Evolutionary conservation across 2,888 invertebrate genomes (phyloP).

Genomic region (Torymus tubicola): DNA sequence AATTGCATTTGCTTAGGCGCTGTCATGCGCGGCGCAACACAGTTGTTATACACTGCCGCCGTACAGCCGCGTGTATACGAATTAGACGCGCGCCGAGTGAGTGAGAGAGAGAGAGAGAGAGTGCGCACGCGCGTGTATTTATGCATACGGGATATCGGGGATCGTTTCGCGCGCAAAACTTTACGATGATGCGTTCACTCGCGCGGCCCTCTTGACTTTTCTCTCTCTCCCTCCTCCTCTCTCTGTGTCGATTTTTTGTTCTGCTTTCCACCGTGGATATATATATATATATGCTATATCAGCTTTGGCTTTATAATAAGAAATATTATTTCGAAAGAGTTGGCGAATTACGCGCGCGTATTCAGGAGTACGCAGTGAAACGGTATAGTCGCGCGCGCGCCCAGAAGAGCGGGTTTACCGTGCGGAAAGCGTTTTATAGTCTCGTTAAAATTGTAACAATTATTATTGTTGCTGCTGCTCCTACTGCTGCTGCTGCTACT

Average conservation of each 20-base stretch:
- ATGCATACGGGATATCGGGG: constrained; percentile 18
- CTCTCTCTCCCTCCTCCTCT: not conserved
- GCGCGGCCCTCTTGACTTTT: not conserved
- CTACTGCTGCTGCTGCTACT: too few species aligned
- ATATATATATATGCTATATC: too few species aligned
- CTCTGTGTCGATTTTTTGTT: not conserved
- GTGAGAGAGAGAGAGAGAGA: not conserved
- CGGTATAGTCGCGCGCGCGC: too few species aligned
- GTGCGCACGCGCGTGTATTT: not conserved
- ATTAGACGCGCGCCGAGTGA: too few species aligned
- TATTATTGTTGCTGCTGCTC: not conserved
- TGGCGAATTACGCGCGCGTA: not conserved
- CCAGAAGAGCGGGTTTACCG: not conserved
- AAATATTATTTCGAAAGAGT: constrained; percentile 16
- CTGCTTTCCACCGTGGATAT: not conserved
- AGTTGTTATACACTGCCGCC: too few species aligned
- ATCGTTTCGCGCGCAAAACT: not conserved
- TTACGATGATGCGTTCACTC: constrained; percentile 18
- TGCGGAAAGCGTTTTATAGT: constrained; percentile 30
- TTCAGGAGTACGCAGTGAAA: too few species aligned
- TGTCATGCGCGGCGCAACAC: not conserved
- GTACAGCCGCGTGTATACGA: too few species aligned
- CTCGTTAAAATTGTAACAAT: constrained; percentile 27
- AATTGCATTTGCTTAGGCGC: constrained; percentile 35
- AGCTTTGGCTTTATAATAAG: constrained; percentile 3